Evolutionary conservation across 2,113 vertebrate species (phyloP).

Genomic region (Myrmophylax atrothorax): DNA sequence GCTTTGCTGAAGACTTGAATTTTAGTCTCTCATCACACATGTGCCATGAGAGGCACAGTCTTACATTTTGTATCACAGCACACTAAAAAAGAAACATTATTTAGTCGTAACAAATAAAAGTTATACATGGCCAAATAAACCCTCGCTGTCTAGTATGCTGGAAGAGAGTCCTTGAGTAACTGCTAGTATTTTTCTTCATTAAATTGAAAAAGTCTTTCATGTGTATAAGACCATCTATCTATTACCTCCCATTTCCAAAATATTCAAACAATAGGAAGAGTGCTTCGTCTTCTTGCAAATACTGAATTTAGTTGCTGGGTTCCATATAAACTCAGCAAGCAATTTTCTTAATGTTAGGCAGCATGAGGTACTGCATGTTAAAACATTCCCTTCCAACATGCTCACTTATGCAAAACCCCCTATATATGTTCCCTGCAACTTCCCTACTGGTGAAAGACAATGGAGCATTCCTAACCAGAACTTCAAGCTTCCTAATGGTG

Average conservation of each 20-base stretch:
- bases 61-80: not conserved
- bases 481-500: not conserved
- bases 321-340: not conserved
- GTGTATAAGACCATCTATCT: not conserved
- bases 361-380: not conserved
- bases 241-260: not conserved
- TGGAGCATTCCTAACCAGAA: not conserved
- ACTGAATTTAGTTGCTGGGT: not conserved
- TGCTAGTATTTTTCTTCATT: not conserved
- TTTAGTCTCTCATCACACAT: accelerated
- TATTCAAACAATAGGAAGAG: not conserved
- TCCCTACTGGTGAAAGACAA: not conserved
- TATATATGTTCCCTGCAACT: not conserved
- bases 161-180: not conserved
- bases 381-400: not conserved
- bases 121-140: not conserved
- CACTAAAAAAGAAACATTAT: not conserved
- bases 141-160: accelerated
- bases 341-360: not conserved
- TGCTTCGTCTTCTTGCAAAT: not conserved
- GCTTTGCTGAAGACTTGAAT: not conserved
- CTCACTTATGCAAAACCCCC: not conserved
- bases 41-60: not conserved
- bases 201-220: not conserved
- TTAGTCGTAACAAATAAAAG: not conserved